Percentiles rank a stretch among this genome's conserved stretches.
These are phyloP conservation scores for Heliconius eleuchia DNA, from an alignment of 1,140 invertebrate genomes.

Conservation along the genomic window DNA sequence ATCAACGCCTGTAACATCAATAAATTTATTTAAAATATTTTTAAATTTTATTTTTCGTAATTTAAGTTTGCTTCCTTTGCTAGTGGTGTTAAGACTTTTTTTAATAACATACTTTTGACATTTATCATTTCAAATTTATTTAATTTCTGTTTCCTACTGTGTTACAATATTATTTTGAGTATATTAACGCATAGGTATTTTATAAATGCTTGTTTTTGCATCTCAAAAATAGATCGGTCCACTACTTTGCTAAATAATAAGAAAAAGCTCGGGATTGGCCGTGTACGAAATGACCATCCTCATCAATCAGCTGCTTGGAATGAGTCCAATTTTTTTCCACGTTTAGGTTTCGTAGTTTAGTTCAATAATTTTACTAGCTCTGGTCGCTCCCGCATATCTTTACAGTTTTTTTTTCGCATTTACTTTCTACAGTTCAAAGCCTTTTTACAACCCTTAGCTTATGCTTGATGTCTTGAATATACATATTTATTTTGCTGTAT, in stretches of 20 bases:
- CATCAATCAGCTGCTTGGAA: constrained; percentile 81
- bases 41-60: not conserved
- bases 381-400: constrained; percentile 52
- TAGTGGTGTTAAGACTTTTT: not conserved
- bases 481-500: not conserved
- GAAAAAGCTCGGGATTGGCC: constrained; percentile 80
- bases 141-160: not conserved
- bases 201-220: constrained; percentile 64
- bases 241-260: constrained; percentile 81
- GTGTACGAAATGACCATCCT: constrained; percentile 81
- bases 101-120: not conserved
- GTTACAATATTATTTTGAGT: not conserved
- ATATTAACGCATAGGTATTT: constrained; percentile 1
- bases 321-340: constrained; percentile 79
- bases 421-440: not conserved
- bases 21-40: not conserved
- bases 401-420: constrained; percentile 22
- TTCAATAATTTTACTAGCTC: constrained; percentile 69
- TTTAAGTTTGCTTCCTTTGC: not conserved
- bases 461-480: not conserved
- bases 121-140: not conserved
- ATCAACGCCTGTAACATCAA: constrained; percentile 2
- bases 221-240: constrained; percentile 77
- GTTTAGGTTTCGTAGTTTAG: constrained; percentile 80
- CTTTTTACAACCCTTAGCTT: not conserved